Evolutionary conservation across 2,797 vertebrate genomes (phyloP).

Genomic region (Enteromius unitaeniatus): DNA sequence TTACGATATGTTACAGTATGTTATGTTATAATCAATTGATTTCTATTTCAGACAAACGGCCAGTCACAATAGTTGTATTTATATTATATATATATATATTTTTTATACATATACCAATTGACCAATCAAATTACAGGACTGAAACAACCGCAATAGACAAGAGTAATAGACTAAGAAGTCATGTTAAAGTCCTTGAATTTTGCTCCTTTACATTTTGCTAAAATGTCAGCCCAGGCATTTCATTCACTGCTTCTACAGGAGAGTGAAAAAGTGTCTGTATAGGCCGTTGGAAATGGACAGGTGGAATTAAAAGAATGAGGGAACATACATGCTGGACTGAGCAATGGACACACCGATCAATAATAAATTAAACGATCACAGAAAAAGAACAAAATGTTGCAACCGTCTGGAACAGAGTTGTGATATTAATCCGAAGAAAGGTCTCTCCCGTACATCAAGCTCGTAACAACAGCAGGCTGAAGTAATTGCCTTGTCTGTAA

Average conservation of each 20-base stretch:
- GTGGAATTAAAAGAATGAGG: conserved; percentile 60
- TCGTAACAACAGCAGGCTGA: not conserved
- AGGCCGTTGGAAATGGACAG: conserved; percentile 47
- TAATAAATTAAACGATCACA: conserved; percentile 76
- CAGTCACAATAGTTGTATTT: not conserved
- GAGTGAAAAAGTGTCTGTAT: conserved; percentile 70
- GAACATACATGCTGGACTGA: conserved; percentile 56
- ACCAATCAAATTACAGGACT: not conserved
- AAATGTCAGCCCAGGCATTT: conserved; percentile 68
- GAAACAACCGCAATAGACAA: not conserved
- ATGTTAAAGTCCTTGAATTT: conserved; percentile 3
- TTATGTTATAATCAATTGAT: not conserved
- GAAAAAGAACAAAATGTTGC: conserved; percentile 72
- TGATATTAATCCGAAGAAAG: conserved; percentile 71
- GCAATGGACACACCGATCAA: conserved; percentile 73
- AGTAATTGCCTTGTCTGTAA: conserved; percentile 40
- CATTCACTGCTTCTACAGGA: conserved; percentile 59
- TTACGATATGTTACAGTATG: no score
- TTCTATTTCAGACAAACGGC: not conserved
- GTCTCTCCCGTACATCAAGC: conserved; percentile 21
- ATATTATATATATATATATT: not conserved
- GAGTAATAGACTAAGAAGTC: not conserved
- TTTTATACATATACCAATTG: not conserved
- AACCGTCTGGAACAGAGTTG: conserved; percentile 72
- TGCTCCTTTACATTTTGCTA: conserved; percentile 19